Percentiles rank a stretch among this genome's conserved stretches.
phyloP scores from a whole-genome alignment of 2,797 vertebrate species.

The Uromys caudimaculatus region DNA sequence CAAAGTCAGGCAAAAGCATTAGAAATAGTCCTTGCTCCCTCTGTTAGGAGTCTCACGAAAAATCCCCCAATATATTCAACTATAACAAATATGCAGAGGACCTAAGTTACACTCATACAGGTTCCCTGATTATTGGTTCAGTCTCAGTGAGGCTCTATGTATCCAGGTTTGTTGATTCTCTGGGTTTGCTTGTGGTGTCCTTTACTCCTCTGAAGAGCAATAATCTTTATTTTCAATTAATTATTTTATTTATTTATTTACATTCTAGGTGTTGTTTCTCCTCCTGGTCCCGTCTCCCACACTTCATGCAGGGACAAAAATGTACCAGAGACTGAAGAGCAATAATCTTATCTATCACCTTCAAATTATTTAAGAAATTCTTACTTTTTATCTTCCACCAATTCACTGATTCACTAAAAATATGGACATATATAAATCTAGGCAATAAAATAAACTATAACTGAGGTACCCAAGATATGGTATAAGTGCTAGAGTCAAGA shows the following conservation, averaged over 20 bases:
- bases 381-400: neutral
- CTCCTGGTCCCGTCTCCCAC: no score
- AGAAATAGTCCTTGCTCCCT: neutral
- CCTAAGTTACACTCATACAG: neutral
- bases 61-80: neutral
- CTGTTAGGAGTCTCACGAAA: neutral
- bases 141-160: neutral
- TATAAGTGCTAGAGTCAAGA: neutral
- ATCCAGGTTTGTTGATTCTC: neutral
- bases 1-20: neutral
- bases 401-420: slow-evolving; percentile 14
- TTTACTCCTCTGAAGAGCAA: neutral
- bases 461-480: neutral
- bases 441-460: neutral
- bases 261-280: no score
- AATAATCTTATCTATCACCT: slow-evolving; percentile 15
- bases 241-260: no score
- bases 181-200: neutral
- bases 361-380: slow-evolving; percentile 4
- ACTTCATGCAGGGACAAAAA: no score
- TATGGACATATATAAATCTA: neutral
- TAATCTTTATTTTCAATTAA: neutral
- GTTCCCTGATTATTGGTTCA: neutral
- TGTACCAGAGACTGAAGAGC: neutral
- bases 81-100: neutral